Conservation (phyloP, 2,888 invertebrate species). For the Patella ulyssiponensis region DNA sequence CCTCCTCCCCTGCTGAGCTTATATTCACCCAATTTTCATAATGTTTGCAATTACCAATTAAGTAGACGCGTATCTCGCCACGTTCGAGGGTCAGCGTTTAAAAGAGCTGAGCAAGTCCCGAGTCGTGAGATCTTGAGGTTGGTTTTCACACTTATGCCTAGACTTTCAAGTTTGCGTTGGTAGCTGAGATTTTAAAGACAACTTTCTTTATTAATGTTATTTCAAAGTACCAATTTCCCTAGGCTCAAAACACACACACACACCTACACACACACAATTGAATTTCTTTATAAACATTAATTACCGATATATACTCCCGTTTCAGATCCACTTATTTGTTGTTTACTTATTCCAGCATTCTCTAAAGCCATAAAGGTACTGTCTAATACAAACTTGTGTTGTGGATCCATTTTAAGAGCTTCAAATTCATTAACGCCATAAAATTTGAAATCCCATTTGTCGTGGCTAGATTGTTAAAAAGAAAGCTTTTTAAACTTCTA, state of each 20-base stretch:
- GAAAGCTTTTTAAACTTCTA: too few relatives aligned
- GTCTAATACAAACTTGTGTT: constrained; percentile 23
- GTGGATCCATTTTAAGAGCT: constrained; percentile 22
- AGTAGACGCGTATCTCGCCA: too few relatives aligned
- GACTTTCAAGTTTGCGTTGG: too few relatives aligned
- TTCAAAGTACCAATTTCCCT: constrained; percentile 23
- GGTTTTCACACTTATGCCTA: too few relatives aligned
- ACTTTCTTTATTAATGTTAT: too few relatives aligned
- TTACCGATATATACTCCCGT: constrained; percentile 36
- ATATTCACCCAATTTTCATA: too few relatives aligned
- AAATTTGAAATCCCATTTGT: constrained; percentile 19
- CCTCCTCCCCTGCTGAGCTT: too few relatives aligned
- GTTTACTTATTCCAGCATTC: constrained; percentile 32
- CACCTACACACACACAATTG: not conserved
- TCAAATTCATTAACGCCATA: constrained; percentile 21
- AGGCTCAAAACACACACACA: not conserved
- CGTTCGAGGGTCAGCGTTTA: too few relatives aligned
- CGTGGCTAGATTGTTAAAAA: constrained; percentile 3
- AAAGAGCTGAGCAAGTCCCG: too few relatives aligned
- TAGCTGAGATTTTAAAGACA: too few relatives aligned
- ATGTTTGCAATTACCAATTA: too few relatives aligned
- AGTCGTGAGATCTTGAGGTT: too few relatives aligned
- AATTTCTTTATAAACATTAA: not conserved
- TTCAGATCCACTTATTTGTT: constrained; percentile 27
- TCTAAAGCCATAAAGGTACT: constrained; percentile 33